Evolutionary conservation across 2,797 vertebrate genomes (phyloP), one percentile per base, ranked within the genome.

Genomic region (Trachops cirrhosus): DNA sequence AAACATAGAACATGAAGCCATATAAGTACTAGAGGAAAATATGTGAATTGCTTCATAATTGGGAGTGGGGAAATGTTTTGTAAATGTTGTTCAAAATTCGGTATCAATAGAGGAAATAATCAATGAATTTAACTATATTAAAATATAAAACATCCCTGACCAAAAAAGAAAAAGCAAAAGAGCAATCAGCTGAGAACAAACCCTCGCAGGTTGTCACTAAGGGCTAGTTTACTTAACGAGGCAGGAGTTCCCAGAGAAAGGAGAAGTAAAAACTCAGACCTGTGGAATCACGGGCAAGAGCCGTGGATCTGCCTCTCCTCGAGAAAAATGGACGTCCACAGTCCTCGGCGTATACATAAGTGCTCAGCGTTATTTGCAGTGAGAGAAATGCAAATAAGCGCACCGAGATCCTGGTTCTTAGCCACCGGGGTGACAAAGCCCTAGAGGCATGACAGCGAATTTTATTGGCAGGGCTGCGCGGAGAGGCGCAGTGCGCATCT

Each of bases 401-500:
- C 34, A 15, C 79, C 12, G 7, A 41, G n/a, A 46, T 0, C 1
- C 64, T 1, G 1, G 32, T 29, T 39, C 62, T 52, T 9, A 39
- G 24, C 41, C 19, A 0, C 24, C 24, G 9, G 67, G 52, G 3
- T 52, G 39, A 48, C 59, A 18, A 22, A 73, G 22, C 24, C 32
- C 52, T 16, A 24, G 52, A 75, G 84, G 16, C 2, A 0, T 21
- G 78, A 62, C 46, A 0, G 12, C 11, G 7, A 2, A 9, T 9
- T 32, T 29, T 6, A n/a, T 3, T n/a, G 75, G 22, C 32, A 14
- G 11, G 32, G 37, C 15, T 21, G 44, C 0, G 7, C 12, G 0
- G 41, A 39, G n/a, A 46, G 41, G 24, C 0, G 15, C 44, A 2
- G 54, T 3, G 6, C 2, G 16, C 4, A 6, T 4, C 0, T 6